Base-by-base conservation (phyloP, 2,888 invertebrate species). In the Entomobrya proxima region DNA sequence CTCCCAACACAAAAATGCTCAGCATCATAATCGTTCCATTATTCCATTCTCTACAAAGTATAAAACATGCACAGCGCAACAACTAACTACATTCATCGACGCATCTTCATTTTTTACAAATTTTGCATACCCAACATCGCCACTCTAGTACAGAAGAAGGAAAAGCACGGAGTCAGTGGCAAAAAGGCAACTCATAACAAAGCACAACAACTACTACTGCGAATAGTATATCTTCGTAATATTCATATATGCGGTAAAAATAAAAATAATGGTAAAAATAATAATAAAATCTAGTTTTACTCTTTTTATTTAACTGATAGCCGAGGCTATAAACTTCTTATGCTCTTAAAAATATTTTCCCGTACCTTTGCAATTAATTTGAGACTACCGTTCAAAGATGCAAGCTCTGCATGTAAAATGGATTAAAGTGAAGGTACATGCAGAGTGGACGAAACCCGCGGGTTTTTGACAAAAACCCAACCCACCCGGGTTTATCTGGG, bases 261-360 rank as follows among this genome's bases (percentile, higher is more conserved):
- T 74, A 52, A 21, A n/a, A 52, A 47, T 74, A 50, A 40, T 55
- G 44, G 61, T 80, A 27, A n/a, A n/a, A n/a, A 37, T 37, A 81
- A 74, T 81, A 72, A 81, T 81, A 61, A 55, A 74, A 81, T 81
- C 81, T 74, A 81, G 81, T 74, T 81, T 81, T 72, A 72, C 72
- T 47, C 35, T 61, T 61, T 61, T 74, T 37, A 15, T 67, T n/a
- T 27, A 79, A 74, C 50, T 32, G n/a, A 52, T n/a, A n/a, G n/a
- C n/a, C n/a, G n/a, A n/a, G n/a, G n/a, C n/a, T n/a, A n/a, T n/a
- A n/a, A n/a, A n/a, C n/a, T n/a, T n/a, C n/a, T n/a, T n/a, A n/a
- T n/a, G n/a, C n/a, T n/a, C n/a, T n/a, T n/a, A n/a, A n/a, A n/a
- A n/a, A n/a, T n/a, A n/a, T n/a, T n/a, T n/a, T n/a, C n/a, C n/a